Base-by-base conservation (phyloP, 1,140 invertebrate species). In the Caenorhabditis inopinata region DNA sequence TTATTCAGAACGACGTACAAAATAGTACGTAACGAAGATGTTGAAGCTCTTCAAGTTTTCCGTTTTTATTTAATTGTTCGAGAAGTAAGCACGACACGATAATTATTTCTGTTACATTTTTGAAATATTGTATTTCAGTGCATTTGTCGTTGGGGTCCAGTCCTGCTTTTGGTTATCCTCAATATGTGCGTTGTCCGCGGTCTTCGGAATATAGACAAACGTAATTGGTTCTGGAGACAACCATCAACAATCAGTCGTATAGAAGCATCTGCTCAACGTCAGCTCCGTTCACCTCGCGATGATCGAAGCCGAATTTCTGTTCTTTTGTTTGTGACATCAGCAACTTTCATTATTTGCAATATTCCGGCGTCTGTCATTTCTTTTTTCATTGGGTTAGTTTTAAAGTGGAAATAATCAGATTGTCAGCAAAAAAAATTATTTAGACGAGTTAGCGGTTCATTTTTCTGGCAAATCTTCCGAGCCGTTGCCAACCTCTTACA, bases 401-500 rank as follows among this genome's bases (percentile, higher is more conserved):
- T 14, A 9, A n/a, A 2, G 12, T 21, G 27, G 2, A 49, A 21
- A 25, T 32, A 38, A 23, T n/a, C 1, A 35, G 5, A 1, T 23
- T 23, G 49, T 3, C 1, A 81, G 16, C n/a, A 79, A n/a, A n/a
- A n/a, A n/a, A n/a, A n/a, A n/a, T n/a, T n/a, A 32, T 75, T 82
- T 74, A 46, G 81, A 18, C 27, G 81, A 4, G 42, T 29, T 11
- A 35, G 38, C 7, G 80, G 79, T 42, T 83, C 62, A 18, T 6
- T 84, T 0, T 82, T 78, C 14, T 82, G 87, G 76, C 85, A 87
- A 78, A 82, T 86, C 18, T 87, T 87, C 81, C 75, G 86, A 38
- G 86, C 85, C 5, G 68, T 86, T 29, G 85, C 85, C 14, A 87
- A 87, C 49, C 82, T 87, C 42, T 49, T 87, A 16, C 85, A 87